These are phyloP conservation scores for Eupleurogrammus muticus DNA, from an alignment of 2,797 vertebrate species.

Conservation along the genomic window DNA sequence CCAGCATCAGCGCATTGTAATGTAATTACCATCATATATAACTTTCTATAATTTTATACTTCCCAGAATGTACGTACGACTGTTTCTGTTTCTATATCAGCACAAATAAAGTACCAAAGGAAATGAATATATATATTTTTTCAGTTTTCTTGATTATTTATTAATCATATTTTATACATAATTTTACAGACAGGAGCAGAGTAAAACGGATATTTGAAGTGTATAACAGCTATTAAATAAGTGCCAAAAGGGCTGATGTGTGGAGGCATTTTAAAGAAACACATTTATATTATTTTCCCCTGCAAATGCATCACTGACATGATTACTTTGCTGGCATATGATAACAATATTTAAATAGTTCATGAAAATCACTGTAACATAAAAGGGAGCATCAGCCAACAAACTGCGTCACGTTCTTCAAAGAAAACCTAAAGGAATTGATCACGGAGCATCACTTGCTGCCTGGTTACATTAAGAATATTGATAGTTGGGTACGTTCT, in stretches of 20 bases:
- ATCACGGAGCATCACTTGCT: not conserved
- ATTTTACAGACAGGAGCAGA: constrained; percentile 2
- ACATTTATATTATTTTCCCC: not conserved
- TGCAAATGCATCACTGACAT: not conserved
- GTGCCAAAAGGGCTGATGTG: not conserved
- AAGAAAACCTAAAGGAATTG: not conserved
- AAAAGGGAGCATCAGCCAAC: not conserved
- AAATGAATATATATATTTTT: not conserved
- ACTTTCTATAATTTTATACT: constrained; percentile 16
- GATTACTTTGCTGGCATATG: constrained; percentile 1
- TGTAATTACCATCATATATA: not conserved
- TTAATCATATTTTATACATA: constrained; percentile 1
- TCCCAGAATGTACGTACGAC: not conserved
- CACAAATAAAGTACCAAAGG: constrained; percentile 42
- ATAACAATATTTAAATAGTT: no score
- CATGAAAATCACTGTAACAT: not conserved
- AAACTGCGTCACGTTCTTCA: not conserved
- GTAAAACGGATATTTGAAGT: not conserved
- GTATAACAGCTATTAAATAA: not conserved
- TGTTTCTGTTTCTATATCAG: constrained; percentile 2
- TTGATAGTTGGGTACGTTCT: not conserved
- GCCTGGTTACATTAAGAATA: not conserved
- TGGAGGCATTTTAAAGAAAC: not conserved
- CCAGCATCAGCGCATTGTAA: not conserved
- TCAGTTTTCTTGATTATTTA: constrained; percentile 37